These are phyloP conservation scores for Palaemon carinicauda DNA, from an alignment of 1,140 invertebrate genomes.

Conservation along the genomic window DNA sequence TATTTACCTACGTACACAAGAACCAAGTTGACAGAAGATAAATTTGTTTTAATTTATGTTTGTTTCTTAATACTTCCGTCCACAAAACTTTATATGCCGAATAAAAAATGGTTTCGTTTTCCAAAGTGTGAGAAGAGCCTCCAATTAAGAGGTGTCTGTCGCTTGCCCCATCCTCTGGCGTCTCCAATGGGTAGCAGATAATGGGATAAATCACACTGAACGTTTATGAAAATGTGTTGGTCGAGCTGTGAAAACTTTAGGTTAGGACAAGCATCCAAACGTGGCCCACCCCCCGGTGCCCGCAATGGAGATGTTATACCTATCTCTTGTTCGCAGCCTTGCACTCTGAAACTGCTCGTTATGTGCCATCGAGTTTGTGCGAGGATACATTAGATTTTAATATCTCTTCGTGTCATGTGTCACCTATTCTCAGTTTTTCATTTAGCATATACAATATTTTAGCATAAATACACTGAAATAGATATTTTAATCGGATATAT, in stretches of 20 bases:
- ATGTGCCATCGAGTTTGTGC: background rate
- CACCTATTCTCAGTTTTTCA: background rate
- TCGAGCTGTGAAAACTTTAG: conserved; percentile 44
- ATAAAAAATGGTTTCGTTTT: too few relatives aligned
- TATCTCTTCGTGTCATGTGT: background rate
- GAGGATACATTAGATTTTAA: too few relatives aligned
- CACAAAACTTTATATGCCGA: background rate
- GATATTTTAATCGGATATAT: background rate
- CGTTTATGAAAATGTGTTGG: conserved; percentile 53
- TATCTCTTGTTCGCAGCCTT: background rate
- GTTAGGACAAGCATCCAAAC: conserved; percentile 34
- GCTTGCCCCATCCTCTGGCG: background rate
- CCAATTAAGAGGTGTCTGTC: background rate
- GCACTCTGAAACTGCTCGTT: background rate
- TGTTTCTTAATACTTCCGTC: too few relatives aligned
- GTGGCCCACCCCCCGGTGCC: conserved; percentile 16
- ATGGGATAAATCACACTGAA: conserved; percentile 52
- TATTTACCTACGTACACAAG: background rate
- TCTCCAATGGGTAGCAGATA: conserved; percentile 44
- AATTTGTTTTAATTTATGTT: too few relatives aligned
- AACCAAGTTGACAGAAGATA: background rate
- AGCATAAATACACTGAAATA: too few relatives aligned
- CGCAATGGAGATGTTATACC: conserved; percentile 46
- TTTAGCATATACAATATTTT: background rate
- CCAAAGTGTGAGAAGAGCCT: background rate